phyloP scores from a whole-genome alignment of 2,113 vertebrate genomes.

The Noctilio leporinus region DNA sequence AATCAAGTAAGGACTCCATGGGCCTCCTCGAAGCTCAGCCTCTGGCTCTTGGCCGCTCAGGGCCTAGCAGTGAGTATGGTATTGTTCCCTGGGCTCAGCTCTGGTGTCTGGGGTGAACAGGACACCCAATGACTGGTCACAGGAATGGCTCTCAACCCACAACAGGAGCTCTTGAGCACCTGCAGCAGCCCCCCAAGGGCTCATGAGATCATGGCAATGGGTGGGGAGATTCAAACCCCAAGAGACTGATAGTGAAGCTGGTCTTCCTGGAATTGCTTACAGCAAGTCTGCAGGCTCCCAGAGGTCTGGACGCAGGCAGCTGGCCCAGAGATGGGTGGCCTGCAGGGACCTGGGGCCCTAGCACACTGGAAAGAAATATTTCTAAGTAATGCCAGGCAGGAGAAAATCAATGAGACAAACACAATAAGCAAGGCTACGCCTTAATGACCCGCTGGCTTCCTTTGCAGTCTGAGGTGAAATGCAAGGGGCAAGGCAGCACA shows the following conservation, averaged over 20 bases:
- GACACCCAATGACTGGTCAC: not conserved
- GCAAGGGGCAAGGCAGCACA: not conserved
- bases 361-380: not conserved
- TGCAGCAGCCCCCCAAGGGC: not conserved
- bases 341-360: not conserved
- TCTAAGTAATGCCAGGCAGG: not conserved
- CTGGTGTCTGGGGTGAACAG: not conserved
- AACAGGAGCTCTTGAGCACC: not conserved
- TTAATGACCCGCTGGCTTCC: not conserved
- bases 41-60: not conserved
- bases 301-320: not conserved
- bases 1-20: accelerated
- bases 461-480: not conserved
- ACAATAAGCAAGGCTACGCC: not conserved
- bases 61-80: not conserved
- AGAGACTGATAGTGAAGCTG: not conserved
- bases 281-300: not conserved
- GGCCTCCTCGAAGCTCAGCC: not conserved
- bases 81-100: not conserved
- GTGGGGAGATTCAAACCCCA: not conserved
- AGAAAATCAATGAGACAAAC: conserved; percentile 39
- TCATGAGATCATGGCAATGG: not conserved
- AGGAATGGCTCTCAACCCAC: not conserved
- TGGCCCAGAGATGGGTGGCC: not conserved
- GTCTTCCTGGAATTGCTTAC: not conserved